Base-by-base conservation (phyloP, 1,140 invertebrate species). In the Brachionus koreanus region DNA sequence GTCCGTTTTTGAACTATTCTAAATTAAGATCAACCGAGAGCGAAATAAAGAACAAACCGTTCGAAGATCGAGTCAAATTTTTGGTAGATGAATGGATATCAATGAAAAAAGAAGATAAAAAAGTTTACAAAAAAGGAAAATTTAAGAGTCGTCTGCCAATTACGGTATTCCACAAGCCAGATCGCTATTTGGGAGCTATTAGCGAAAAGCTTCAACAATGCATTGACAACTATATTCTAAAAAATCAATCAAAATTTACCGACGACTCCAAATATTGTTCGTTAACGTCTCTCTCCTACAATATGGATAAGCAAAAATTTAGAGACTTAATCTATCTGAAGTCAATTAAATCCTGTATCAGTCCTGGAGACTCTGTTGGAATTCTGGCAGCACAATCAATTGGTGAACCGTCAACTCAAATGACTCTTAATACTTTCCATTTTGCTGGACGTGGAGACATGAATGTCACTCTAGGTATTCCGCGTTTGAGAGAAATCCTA, bases 381-480 rank as follows among this genome's bases (percentile, higher is more conserved):
- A 87, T 98, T 25, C 88, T 98, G 76, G 97, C 97, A 23, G 97
- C 97, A 23, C 92, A 93, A 90, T 98, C 95, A 7, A 93, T 99
- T 84, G 97, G 97, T 83, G 98, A 99, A 89, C 97, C 97, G 0
- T 98, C 96, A 3, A 99, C 98, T 81, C 97, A 99, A 90, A 99
- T 99, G 97, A 99, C 98, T 85, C 88, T 99, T 83, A 99, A 99
- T 86, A 99, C 98, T 42, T 99, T 99, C 89, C 98, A 99, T 87
- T 98, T 98, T 90, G 97, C 98, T 85, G 98, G 98, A 88, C 92
- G 96, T 89, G 96, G 97, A 91, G 98, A 99, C 89, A 98, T 99
- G 96, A 99, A 99, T 88, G 96, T 99, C 0, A 99, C 98, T 0
- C 90, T 99, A 0, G 97, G 89, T 85, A 98, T 98, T 84, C 97